Evolutionary conservation across 2,113 vertebrate species (phyloP), one percentile per base, ranked within the genome.

Genomic region (Chaenogobius annularis): DNA sequence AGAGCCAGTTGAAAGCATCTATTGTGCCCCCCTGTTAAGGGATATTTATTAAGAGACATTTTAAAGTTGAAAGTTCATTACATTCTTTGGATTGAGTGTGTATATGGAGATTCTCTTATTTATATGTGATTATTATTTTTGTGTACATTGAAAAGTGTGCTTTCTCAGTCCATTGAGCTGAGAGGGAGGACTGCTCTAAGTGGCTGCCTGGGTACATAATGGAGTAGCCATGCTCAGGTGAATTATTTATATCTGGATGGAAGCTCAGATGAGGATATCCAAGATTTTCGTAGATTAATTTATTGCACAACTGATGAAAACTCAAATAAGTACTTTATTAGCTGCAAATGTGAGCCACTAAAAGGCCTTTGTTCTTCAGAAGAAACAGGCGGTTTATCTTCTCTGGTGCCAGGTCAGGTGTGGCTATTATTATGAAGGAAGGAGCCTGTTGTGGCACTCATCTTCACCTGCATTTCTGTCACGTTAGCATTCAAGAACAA

Each of bases 241-340:
- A 92, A 93, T 93, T 87, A 92, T 93, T 92, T 79, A 93, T 91
- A 72, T 69, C 69, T 86, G 84, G 75, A 81, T 73, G 77, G 87
- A 78, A 86, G 87, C 83, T 77, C 20, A 70, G 89, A 85, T 70
- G 86, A 88, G 87, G 80, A 88, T 83, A 88, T 87, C 77, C 81
- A 78, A 75, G 86, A 82, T 72, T 87, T 90, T 91, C 87, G 90
- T 90, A 85, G 85, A 92, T 92, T 88, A 88, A 91, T 90, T 85
- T 86, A 79, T 75, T 80, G 79, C 84, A 81, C 71, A 72, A 85
- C 69, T 79, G 77, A 83, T 84, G 85, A 84, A 73, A 70, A 63
- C 72, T 86, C 68, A 83, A 74, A 84, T 83, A 75, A 77, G 78
- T 83, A 77, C 76, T 88, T 87, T 81, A 87, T 84, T 83, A 81